phyloP scores from a whole-genome alignment of 1,140 invertebrate genomes.

The Listronotus oregonensis region DNA sequence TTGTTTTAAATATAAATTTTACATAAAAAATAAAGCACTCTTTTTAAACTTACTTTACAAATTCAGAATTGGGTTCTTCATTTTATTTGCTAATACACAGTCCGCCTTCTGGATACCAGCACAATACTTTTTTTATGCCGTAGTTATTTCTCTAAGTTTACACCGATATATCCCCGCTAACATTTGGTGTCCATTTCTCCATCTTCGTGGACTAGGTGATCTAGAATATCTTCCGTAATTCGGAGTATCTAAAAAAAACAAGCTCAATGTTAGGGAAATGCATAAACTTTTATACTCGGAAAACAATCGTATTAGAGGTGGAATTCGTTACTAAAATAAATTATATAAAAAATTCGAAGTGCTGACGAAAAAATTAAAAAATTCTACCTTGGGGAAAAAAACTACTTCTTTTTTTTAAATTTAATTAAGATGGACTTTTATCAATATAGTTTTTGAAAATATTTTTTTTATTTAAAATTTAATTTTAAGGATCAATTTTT shows the following conservation, averaged over 20 bases:
- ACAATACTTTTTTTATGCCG: slow-evolving; percentile 78
- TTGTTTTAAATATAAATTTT: background rate
- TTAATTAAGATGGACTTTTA: too few species aligned
- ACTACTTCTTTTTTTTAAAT: too few species aligned
- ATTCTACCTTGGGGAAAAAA: too few species aligned
- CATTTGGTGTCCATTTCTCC: slow-evolving; percentile 69
- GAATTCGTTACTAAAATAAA: too few species aligned
- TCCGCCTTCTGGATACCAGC: slow-evolving; percentile 81
- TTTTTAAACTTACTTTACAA: slow-evolving; percentile 39
- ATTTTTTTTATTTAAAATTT: too few species aligned
- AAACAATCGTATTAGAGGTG: too few species aligned
- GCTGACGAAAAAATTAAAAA: too few species aligned
- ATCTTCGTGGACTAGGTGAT: slow-evolving; percentile 74
- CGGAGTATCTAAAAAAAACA: slow-evolving; percentile 69
- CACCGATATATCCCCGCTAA: slow-evolving; percentile 71
- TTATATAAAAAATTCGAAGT: too few species aligned
- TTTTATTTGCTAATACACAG: slow-evolving; percentile 71
- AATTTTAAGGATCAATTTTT: too few species aligned
- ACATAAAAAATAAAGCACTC: too few species aligned
- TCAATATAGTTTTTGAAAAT: too few species aligned
- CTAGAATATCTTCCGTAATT: slow-evolving; percentile 78
- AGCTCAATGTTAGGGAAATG: background rate
- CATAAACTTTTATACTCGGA: background rate
- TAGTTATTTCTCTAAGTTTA: slow-evolving; percentile 72
- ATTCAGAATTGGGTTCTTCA: slow-evolving; percentile 57